Conservation (phyloP, 1,140 invertebrate species). For the Drosophila pseudoobscura region DNA sequence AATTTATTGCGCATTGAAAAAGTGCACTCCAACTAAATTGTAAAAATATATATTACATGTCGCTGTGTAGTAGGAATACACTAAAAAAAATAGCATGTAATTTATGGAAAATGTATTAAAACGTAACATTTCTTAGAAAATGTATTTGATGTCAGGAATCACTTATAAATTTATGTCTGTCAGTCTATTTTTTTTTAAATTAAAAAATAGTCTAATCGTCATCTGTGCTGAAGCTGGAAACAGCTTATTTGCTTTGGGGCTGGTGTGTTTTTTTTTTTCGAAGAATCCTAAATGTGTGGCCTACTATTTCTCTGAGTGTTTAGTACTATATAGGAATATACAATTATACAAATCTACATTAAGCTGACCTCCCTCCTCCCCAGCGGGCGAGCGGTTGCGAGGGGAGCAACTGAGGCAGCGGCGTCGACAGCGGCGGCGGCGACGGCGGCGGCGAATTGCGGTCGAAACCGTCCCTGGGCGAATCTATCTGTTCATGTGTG, state of each 20-base stretch:
- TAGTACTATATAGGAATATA: conserved; percentile 33
- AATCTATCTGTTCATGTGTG: conserved; percentile 59
- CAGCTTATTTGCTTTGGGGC: too few relatives aligned
- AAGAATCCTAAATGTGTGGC: too few relatives aligned
- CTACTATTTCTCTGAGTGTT: not conserved
- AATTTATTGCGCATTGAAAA: conserved; percentile 77
- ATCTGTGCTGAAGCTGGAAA: too few relatives aligned
- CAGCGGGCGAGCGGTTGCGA: conserved; percentile 27
- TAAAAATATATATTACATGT: conserved; percentile 33
- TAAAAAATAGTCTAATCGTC: too few relatives aligned
- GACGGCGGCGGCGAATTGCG: conserved; percentile 70
- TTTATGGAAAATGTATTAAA: not conserved
- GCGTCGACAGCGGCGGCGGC: conserved; percentile 6
- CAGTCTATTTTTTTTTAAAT: too few relatives aligned
- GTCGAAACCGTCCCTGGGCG: conserved; percentile 83
- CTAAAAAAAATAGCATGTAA: not conserved
- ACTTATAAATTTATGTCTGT: too few relatives aligned
- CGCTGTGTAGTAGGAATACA: conserved; percentile 1
- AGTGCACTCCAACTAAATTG: conserved; percentile 58
- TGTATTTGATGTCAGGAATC: too few relatives aligned
- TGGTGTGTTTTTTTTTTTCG: too few relatives aligned
- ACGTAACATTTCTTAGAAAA: too few relatives aligned
- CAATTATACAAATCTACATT: conserved; percentile 71
- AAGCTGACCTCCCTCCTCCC: conserved; percentile 76
- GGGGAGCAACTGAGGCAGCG: conserved; percentile 25